A percentile compares a stretch with the other conserved stretches of the same genome.
phyloP scores from a whole-genome alignment of 2,888 invertebrate species.

The Brenthis ino region DNA sequence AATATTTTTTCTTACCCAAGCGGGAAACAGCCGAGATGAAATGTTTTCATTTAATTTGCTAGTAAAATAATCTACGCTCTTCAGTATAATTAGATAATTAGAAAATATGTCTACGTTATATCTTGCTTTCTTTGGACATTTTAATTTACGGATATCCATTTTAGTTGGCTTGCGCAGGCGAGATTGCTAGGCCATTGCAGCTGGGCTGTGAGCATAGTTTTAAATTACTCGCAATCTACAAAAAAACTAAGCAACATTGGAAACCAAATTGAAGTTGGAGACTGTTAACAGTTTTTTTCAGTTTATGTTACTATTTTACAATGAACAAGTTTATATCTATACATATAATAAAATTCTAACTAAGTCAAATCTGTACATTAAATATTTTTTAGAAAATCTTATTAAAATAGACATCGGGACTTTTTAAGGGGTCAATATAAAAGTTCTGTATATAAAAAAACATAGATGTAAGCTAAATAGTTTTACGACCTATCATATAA shows the following conservation, averaged over 20 bases:
- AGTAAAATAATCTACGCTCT: constrained; percentile 66
- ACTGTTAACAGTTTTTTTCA: not conserved
- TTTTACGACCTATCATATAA: no score
- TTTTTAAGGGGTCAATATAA: no score
- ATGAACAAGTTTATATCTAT: no score
- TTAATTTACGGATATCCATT: constrained; percentile 23
- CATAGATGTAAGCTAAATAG: no score
- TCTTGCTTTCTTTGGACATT: constrained; percentile 26
- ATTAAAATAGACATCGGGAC: no score
- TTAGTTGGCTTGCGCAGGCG: not conserved
- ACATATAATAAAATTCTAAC: no score
- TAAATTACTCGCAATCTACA: constrained; percentile 48
- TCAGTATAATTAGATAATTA: constrained; percentile 69
- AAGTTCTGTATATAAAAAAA: no score
- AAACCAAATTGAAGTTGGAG: not conserved
- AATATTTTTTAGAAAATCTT: no score
- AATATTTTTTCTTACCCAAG: constrained; percentile 45
- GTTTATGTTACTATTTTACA: not conserved
- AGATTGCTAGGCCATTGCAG: constrained; percentile 10
- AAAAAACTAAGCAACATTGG: not conserved
- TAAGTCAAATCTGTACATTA: no score
- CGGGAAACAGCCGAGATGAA: constrained; percentile 48
- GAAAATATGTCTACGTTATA: constrained; percentile 56
- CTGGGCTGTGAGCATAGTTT: not conserved
- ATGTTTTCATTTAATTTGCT: constrained; percentile 77